Conservation (phyloP, 2,888 invertebrate species). For the Drosophila neutralis region DNA sequence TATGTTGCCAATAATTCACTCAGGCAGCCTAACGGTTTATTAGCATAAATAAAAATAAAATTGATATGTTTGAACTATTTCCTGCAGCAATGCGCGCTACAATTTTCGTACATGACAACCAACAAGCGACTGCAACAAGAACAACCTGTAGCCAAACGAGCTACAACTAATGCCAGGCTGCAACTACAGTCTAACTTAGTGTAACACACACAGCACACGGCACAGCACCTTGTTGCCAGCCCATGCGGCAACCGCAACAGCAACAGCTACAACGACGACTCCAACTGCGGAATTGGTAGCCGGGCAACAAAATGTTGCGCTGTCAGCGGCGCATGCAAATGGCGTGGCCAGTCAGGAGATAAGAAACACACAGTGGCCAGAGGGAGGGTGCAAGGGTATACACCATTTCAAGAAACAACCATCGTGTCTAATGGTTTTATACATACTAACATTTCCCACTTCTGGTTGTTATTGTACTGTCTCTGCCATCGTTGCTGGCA, state of each 20-base stretch:
- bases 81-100: conserved; percentile 81
- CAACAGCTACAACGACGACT: conserved; percentile 17
- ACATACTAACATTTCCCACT: conserved; percentile 68
- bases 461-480: conserved; percentile 42
- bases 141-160: conserved; percentile 74
- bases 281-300: conserved; percentile 74
- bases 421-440: conserved; percentile 70
- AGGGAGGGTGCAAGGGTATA: conserved; percentile 8
- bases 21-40: conserved; percentile 76
- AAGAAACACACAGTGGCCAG: conserved; percentile 33
- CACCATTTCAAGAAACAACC: conserved; percentile 57
- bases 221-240: conserved; percentile 44
- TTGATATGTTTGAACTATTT: conserved; percentile 81
- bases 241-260: conserved; percentile 24
- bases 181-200: conserved; percentile 61
- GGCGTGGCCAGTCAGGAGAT: conserved; percentile 69
- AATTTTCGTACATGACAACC: conserved; percentile 79
- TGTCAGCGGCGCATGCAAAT: conserved; percentile 76
- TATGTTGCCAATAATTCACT: conserved; percentile 74
- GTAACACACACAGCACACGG: conserved; percentile 35
- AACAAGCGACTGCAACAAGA: conserved; percentile 72
- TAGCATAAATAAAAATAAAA: conserved; percentile 81
- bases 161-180: conserved; percentile 66
- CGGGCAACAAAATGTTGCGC: conserved; percentile 76
- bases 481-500: conserved; percentile 2